These are phyloP conservation scores for Megaleporinus macrocephalus DNA, from an alignment of 2,113 vertebrate species.

Conservation along the genomic window DNA sequence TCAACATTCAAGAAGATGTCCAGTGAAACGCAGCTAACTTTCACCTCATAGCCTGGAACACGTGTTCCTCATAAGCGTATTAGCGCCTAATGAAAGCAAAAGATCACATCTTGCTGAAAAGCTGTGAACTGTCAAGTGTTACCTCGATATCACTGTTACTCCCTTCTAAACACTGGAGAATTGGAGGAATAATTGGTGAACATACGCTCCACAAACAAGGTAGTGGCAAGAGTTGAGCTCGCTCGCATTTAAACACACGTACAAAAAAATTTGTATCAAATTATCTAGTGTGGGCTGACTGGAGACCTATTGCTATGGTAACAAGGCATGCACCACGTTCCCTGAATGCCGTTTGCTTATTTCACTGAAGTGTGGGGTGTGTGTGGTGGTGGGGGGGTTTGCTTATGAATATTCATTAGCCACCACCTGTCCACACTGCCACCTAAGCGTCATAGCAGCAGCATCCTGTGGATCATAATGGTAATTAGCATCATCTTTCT, in stretches of 20 bases:
- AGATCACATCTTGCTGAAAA: background rate
- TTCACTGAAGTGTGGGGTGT: conserved; percentile 23
- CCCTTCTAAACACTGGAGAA: background rate
- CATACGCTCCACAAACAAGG: conserved; percentile 4
- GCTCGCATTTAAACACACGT: background rate
- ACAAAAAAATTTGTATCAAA: conserved; percentile 56
- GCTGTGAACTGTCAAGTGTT: background rate
- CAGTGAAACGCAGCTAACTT: background rate
- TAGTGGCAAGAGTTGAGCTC: conserved; percentile 40
- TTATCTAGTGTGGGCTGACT: conserved; percentile 65
- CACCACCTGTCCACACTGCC: conserved; percentile 45
- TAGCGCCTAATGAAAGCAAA: background rate
- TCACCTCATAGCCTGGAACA: background rate
- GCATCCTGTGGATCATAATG: conserved; percentile 33
- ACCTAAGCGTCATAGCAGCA: conserved; percentile 39
- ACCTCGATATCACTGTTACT: background rate
- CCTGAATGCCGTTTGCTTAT: conserved; percentile 46
- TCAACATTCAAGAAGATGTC: background rate
- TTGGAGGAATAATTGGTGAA: conserved; percentile 15
- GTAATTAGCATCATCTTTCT: conserved; percentile 44
- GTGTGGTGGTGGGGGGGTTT: background rate
- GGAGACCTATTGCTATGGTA: conserved; percentile 73
- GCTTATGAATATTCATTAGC: conserved; percentile 45
- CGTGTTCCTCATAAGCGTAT: background rate
- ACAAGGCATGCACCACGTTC: conserved; percentile 69